A percentile compares a stretch with the other conserved stretches of the same genome.
phyloP scores from a whole-genome alignment of 53 echinoderm and acorn worm genomes.

The Paracentrotus lividus region DNA sequence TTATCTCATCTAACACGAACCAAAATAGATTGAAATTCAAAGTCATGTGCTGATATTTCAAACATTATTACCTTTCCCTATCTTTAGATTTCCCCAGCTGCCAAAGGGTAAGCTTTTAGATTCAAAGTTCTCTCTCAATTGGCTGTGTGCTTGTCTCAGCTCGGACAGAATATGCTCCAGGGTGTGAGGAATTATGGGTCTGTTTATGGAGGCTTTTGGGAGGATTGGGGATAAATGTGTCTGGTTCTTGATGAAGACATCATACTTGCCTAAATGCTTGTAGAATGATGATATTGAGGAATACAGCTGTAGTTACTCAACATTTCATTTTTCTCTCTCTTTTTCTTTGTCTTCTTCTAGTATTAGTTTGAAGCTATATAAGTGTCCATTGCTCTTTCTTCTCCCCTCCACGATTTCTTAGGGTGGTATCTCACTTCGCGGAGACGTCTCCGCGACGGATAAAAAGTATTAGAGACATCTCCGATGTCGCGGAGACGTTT shows the following conservation, averaged over 20 bases:
- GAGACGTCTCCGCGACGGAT: no score
- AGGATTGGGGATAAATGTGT: constrained; percentile 4
- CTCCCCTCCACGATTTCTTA: no score
- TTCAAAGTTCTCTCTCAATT: no score
- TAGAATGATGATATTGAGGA: not conserved
- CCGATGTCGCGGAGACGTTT: no score
- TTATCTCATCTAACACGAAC: not conserved
- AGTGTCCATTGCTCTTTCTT: no score
- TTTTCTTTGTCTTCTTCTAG: not conserved
- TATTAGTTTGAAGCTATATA: no score
- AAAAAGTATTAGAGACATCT: no score
- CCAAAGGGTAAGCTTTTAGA: not conserved
- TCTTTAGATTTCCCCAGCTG: not conserved
- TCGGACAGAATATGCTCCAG: not conserved
- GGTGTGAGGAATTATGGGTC: constrained; percentile 1
- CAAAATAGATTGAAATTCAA: not conserved
- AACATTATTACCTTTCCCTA: not conserved
- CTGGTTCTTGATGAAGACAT: not conserved
- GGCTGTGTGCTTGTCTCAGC: not conserved
- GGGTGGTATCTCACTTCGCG: no score
- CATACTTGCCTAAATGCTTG: not conserved
- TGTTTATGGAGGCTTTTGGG: constrained; percentile 17
- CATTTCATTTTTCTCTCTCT: not conserved
- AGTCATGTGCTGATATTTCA: not conserved
- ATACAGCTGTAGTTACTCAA: not conserved